Base-by-base conservation (phyloP, 2,888 invertebrate genomes). In the Eucera pruinosa region DNA sequence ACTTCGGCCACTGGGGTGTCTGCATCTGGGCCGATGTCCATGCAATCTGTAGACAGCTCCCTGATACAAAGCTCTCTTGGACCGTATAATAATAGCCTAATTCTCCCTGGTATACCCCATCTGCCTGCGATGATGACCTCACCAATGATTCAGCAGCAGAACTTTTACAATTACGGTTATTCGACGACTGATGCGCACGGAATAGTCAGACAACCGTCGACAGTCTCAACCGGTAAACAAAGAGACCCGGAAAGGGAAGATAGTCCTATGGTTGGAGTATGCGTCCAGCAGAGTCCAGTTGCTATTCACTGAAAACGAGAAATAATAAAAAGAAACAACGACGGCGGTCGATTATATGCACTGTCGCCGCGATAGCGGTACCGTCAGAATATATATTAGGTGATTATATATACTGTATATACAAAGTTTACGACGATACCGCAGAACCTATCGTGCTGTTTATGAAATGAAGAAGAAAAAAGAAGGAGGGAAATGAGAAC, bases 261-360 rank as follows among this genome's bases (percentile, higher is more conserved):
- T 90, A 96, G 96, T 89, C 96, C 96, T 86, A 96, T 97, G 96
- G 96, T 97, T 89, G 97, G 96, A 83, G 97, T 97, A 87, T 97
- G 97, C 93, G 96, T 97, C 91, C 97, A 97, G 93, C 97, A 97
- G 94, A 97, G 97, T 94, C 97, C 98, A 89, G 97, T 98, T 91
- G 97, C 97, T 93, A 98, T 97, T 93, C 98, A 98, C 93, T 96
- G 93, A 94, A 64, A 39, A 15, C 30, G 36, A 36, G 18, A 23
- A 58, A n/a, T 45, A 27, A 18, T 58, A 43, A 47, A 75, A 47
- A 50, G 47, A 43, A 58, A 62, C 57, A 50, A 77, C 67, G 68
- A 66, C 72, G 75, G 75, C 66, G 43, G 62, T 70, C 70, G 67
- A 80, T 68, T 70, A 76, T 74, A 82, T 27, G 52, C 68, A 75